phyloP scores from a whole-genome alignment of 2,113 vertebrate species.

The Motacilla tschutschensis region DNA sequence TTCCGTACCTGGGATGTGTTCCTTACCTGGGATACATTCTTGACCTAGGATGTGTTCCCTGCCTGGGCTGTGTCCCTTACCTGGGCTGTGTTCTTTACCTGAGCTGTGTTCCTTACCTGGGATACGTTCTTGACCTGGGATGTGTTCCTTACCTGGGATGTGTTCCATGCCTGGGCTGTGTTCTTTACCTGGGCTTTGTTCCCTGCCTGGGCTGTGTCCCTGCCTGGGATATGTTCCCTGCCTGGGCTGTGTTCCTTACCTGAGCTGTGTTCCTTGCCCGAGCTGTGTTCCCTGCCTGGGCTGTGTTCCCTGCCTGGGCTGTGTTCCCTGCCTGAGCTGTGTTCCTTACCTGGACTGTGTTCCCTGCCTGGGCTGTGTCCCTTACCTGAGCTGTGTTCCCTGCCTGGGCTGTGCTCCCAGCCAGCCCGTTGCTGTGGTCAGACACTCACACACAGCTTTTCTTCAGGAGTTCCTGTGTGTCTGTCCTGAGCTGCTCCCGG shows the following conservation, averaged over 20 bases:
- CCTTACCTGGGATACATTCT: neutral
- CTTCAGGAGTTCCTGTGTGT: accelerated
- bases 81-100: neutral
- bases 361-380: neutral
- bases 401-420: accelerated
- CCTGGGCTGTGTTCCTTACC: accelerated
- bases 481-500: neutral
- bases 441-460: neutral
- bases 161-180: accelerated
- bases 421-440: neutral
- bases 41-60: neutral
- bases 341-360: neutral
- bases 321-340: accelerated
- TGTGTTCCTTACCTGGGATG: accelerated
- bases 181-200: accelerated
- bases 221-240: accelerated
- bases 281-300: neutral
- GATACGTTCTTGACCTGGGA: accelerated
- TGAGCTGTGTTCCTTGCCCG: accelerated
- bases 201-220: neutral
- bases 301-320: accelerated
- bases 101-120: too few relatives aligned
- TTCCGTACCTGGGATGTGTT: accelerated
- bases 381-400: neutral
- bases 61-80: neutral